Conservation (phyloP, 2,113 vertebrate genomes). For the Peromyscus californicus region DNA sequence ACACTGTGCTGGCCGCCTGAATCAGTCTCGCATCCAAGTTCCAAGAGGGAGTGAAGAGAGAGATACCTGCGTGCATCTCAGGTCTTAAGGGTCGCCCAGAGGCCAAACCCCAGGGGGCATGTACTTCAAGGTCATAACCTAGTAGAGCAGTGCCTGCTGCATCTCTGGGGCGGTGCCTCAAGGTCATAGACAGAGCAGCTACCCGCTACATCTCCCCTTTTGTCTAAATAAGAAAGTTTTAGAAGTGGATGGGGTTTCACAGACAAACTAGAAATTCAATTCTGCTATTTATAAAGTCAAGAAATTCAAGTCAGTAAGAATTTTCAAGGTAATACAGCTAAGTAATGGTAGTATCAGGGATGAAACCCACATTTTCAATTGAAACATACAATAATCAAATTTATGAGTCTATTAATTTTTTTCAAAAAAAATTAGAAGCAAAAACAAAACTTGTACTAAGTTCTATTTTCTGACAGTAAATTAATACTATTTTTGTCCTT, state of each 20-base stretch:
- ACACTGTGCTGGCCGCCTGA: too few relatives aligned
- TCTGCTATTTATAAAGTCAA: slow-evolving; percentile 19
- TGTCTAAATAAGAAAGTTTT: background rate
- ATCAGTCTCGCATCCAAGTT: too few relatives aligned
- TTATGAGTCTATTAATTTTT: background rate
- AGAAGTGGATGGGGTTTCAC: background rate
- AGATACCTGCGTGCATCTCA: too few relatives aligned
- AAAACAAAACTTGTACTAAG: background rate
- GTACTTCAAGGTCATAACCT: too few relatives aligned
- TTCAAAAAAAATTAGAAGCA: background rate
- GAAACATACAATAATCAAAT: slow-evolving; percentile 2
- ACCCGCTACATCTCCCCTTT: too few relatives aligned
- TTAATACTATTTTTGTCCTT: slow-evolving; percentile 37
- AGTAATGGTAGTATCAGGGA: background rate
- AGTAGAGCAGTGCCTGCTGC: too few relatives aligned
- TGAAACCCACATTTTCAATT: slow-evolving; percentile 10
- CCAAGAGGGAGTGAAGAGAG: too few relatives aligned
- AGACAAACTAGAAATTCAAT: slow-evolving; percentile 5
- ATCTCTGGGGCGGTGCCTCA: too few relatives aligned
- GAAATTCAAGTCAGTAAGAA: slow-evolving; percentile 20
- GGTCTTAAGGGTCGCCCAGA: too few relatives aligned
- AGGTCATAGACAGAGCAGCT: too few relatives aligned
- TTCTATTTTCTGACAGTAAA: slow-evolving; percentile 15
- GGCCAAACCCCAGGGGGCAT: too few relatives aligned
- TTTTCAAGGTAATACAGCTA: background rate